Base-by-base conservation (phyloP, 1,140 invertebrate genomes). In the Aphaenogaster ashmeadi region DNA sequence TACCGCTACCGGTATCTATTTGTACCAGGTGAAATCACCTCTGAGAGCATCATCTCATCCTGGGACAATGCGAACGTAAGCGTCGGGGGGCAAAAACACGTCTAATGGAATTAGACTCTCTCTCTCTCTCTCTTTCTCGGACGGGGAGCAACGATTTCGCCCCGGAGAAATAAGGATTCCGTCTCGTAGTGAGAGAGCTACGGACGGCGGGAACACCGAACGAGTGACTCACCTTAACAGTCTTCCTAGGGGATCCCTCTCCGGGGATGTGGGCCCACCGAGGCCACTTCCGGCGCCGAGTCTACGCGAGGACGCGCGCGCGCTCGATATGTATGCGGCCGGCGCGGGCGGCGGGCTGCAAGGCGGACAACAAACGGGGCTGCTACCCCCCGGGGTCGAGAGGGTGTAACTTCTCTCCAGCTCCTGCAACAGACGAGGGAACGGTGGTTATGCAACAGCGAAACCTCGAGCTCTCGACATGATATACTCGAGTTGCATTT, bases 161-260 rank as follows among this genome's bases (percentile, higher is more conserved):
- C 18, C 41, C 33, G 83, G 15, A 79, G 50, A 86, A 67, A 79
- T 67, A 56, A 86, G 62, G 58, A 80, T 75, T 62, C 41, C 27
- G 50, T 62, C 13, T 54, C 47, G 58, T 9, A 38, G 36, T 0
- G 11, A 58, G 38, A 47, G 56, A 77, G 1, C 15, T 66, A 64
- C n/a, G 64, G 36, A 80, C 47, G 33, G 58, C 15, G 41, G 18
- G 13, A 60, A 66, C 58, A 13, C 54, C 21, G 62, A 75, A 15
- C 33, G 58, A 36, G 62, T 52, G 47, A 87, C 89, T 90, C 62
- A 94, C 93, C 93, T 92, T 41, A 95, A 90, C 8, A 95, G 89
- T 88, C 93, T 89, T 71, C 93, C 93, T 52, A 95, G 80, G 18
- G 95, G 95, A 92, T 95, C 95, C 41, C 94, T 89, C 84, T 95